Evolutionary conservation across 2,113 vertebrate species (phyloP), one percentile per base, ranked within the genome.

Genomic region (Poecilia latipinna): DNA sequence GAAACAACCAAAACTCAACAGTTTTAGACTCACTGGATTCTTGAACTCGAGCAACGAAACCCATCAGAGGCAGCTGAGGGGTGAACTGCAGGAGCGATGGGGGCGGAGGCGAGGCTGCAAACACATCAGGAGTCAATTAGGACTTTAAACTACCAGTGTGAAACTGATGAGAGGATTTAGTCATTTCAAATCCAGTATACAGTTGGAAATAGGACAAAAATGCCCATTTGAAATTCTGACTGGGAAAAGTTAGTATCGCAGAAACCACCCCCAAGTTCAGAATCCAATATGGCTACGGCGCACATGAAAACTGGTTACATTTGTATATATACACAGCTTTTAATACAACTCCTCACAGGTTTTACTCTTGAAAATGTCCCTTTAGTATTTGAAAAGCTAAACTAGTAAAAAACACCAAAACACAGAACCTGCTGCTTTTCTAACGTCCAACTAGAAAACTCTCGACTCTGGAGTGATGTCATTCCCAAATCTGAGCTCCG

Each of bases 11-110:
- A 66, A 32, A 71, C 32, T 26, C 65, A 35, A 63, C 28, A 32
- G 13, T 24, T 15, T 48, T 19, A 4, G 51, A 98, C 97, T 98
- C 94, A 99, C 97, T 98, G 91, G 96, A 97, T 94, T 98, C 97
- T 93, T 98, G 97, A 91, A 99, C 96, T 91, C 97, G 96, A 94
- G 97, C 97, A 87, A 98, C 97, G 89, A 98, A 99, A 86, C 98
- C 97, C 96, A 96, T 97, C 88, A 99, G 94, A 24, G 97, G 97
- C 87, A 99, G 96, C 96, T 99, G 97, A 81, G 97, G 97, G 90
- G 96, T 97, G 95, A 97, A 96, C 95, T 98, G 97, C 84, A 98
- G 96, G 86, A 97, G 93, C 89, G 96, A 96, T 82, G 97, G 95
- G 87, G 97, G 96, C 74, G 96, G 95, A 81, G 96, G 96, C 88